Percentiles rank a stretch among this genome's conserved stretches.
phyloP scores from a whole-genome alignment of 2,888 invertebrate genomes.

The Dryadula phaetusa region DNA sequence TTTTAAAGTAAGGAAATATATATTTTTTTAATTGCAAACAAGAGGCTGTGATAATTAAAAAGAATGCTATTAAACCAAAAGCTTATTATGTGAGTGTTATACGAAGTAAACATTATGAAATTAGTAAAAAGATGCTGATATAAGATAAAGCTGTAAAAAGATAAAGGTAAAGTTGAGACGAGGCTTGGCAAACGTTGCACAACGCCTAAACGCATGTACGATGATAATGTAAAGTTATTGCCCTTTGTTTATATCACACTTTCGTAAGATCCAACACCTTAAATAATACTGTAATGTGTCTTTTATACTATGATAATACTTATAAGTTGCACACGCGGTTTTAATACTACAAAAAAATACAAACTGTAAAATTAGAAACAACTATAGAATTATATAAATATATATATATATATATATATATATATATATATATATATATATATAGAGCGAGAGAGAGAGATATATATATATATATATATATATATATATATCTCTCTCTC shows the following conservation, averaged over 20 bases:
- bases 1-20: no score
- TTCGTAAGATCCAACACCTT: constrained; percentile 23
- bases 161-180: constrained; percentile 11
- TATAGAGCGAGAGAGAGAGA: no score
- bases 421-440: no score
- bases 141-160: constrained; percentile 25
- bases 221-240: constrained; percentile 21
- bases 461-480: no score
- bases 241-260: constrained; percentile 10
- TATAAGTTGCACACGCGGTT: no score
- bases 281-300: neutral
- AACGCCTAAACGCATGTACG: constrained; percentile 2
- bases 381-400: no score
- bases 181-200: constrained; percentile 20
- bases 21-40: no score
- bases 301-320: neutral
- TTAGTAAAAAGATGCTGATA: constrained; percentile 20
- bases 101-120: constrained; percentile 24
- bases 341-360: no score
- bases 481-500: no score
- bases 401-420: no score
- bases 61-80: neutral
- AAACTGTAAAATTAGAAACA: no score
- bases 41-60: no score
- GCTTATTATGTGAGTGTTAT: neutral